phyloP scores from a whole-genome alignment of 2,797 vertebrate genomes.

The Knipowitschia caucasica region DNA sequence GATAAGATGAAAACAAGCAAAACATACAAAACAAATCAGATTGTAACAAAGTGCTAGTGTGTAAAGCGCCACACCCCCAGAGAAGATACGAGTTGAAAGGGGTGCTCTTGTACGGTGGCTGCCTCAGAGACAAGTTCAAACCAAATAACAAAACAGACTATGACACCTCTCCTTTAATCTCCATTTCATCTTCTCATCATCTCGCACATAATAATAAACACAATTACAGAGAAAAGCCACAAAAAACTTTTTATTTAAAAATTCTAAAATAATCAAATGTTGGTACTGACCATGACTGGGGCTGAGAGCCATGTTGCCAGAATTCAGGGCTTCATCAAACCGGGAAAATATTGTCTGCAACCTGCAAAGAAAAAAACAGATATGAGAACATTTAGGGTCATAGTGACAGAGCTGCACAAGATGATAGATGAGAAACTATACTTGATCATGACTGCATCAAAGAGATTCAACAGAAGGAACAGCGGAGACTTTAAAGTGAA shows the following conservation, averaged over 20 bases:
- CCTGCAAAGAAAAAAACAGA: constrained; percentile 66
- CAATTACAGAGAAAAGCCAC: too few species aligned
- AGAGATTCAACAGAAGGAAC: constrained; percentile 6
- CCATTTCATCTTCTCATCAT: too few species aligned
- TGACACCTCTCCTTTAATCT: background rate
- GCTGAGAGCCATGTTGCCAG: constrained; percentile 91
- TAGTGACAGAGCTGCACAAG: too few species aligned
- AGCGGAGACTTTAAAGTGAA: constrained; percentile 22
- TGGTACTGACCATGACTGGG: constrained; percentile 83
- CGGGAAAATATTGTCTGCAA: constrained; percentile 90
- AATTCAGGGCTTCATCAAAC: constrained; percentile 95
- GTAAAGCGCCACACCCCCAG: background rate
- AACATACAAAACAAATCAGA: background rate
- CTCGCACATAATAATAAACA: too few species aligned
- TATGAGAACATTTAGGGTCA: constrained; percentile 18
- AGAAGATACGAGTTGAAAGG: constrained; percentile 19
- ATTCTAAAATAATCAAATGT: constrained; percentile 21
- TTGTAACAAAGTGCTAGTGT: background rate
- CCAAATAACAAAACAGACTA: constrained; percentile 27
- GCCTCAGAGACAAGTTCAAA: constrained; percentile 41
- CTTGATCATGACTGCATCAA: constrained; percentile 10
- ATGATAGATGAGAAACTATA: background rate
- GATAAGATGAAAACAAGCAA: background rate
- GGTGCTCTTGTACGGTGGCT: constrained; percentile 6
- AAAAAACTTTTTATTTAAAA: constrained; percentile 2